These are phyloP conservation scores for Lamellibrachia luymesi DNA, from an alignment of 1,140 invertebrate genomes.

Conservation along the genomic window DNA sequence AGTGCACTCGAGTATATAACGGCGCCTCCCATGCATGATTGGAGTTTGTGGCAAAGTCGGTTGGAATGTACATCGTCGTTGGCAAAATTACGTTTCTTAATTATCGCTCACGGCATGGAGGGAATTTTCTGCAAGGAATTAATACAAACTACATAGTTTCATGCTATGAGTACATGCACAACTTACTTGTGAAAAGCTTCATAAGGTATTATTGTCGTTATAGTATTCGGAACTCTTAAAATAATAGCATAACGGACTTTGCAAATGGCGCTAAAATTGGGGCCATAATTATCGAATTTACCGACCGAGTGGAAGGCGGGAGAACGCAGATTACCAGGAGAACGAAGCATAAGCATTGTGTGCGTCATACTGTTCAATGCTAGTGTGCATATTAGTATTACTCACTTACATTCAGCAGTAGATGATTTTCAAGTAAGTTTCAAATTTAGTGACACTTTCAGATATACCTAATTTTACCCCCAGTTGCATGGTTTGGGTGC, in stretches of 20 bases:
- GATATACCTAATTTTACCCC: not conserved
- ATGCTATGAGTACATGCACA: not conserved
- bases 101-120: constrained; percentile 3
- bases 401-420: not conserved
- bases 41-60: not conserved
- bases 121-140: not conserved
- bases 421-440: not conserved
- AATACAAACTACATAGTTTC: not conserved
- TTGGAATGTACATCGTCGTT: not conserved
- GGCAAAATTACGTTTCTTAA: not conserved
- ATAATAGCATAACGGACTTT: not conserved
- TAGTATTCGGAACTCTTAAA: not conserved
- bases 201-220: not conserved
- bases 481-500: not conserved
- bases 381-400: not conserved
- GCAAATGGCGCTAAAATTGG: not conserved
- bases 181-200: not conserved
- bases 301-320: not conserved
- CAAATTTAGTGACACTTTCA: not conserved
- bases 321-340: not conserved
- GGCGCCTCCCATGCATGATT: not conserved
- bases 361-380: not conserved
- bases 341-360: not conserved
- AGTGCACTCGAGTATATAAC: not conserved
- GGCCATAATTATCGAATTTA: not conserved